Base-by-base conservation (phyloP, 2,888 invertebrate genomes). In the Dicycla oo region DNA sequence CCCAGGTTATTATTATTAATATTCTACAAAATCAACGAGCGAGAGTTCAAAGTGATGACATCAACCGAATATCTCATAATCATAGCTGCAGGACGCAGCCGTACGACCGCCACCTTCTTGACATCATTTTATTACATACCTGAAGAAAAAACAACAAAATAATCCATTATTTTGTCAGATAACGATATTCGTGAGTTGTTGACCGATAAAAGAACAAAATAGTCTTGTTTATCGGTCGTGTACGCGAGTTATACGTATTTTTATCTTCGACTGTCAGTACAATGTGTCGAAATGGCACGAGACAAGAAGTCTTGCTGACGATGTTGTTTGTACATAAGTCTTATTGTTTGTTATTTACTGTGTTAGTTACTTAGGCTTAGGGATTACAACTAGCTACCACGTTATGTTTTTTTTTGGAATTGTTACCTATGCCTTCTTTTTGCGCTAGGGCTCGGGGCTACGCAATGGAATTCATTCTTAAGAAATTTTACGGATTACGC, bases 151-250 rank as follows among this genome's bases (percentile, higher is more conserved):
- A 34, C n/a, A 66, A 34, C 64, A 54, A 40, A 26, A 51, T 51
- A 23, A 13, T 20, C 30, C 3, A 61, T 4, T 20, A 10, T 43
- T 10, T 45, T 51, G 3, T n/a, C n/a, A 7, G 53, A 10, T 47
- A 30, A 47, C 40, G 75, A 61, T 56, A 20, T 45, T 54, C 18
- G 51, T 43, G 47, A 47, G 38, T 13, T 38, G n/a, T 30, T 73
- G 73, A 57, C 62, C 61, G 62, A 75, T 79, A 79, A 45, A 10
- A 18, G 1, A 13, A 40, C 8, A 20, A 11, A 73, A 70, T 61
- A 43, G 26, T 72, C 26, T 40, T 57, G 56, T 57, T 13, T 58
- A 53, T 62, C 23, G 8, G 20, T 57, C n/a, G 43, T 15, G 5
- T n/a, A 23, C 3, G 15, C 3, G 18, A 23, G 34, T 15, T 38